These are phyloP conservation scores for Magallana ariakensis DNA, from an alignment of 1,140 invertebrate genomes.

Conservation along the genomic window DNA sequence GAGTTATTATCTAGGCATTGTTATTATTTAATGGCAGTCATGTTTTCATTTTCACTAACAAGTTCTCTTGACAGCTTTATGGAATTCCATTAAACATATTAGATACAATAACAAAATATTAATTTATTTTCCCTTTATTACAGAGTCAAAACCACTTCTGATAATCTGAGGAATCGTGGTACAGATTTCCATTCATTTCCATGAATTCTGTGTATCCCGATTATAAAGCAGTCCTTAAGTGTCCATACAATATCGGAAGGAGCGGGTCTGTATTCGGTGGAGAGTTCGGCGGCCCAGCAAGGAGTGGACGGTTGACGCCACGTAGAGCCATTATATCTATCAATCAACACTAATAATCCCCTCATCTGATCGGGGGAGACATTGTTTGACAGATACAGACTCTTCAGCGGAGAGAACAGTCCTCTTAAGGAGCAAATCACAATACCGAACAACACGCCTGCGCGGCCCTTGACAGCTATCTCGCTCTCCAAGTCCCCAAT, in stretches of 20 bases:
- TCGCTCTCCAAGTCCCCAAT: constrained; percentile 1
- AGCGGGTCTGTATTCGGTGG: background rate
- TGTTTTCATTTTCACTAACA: background rate
- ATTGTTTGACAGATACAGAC: constrained; percentile 19
- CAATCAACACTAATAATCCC: constrained; percentile 20
- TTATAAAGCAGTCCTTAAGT: too few species aligned
- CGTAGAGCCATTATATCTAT: constrained; percentile 24
- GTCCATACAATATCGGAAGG: too few species aligned
- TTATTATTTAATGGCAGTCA: too few species aligned
- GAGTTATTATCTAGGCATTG: too few species aligned
- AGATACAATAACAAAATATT: too few species aligned
- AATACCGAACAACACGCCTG: background rate
- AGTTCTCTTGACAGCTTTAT: constrained; percentile 5
- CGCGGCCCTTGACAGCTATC: background rate
- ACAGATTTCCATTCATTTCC: too few species aligned
- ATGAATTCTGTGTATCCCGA: too few species aligned
- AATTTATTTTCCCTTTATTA: too few species aligned
- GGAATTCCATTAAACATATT: background rate
- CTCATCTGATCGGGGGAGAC: constrained; percentile 24
- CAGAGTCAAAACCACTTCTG: too few species aligned
- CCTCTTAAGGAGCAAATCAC: constrained; percentile 27
- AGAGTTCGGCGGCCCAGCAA: background rate
- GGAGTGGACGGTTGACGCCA: constrained; percentile 1
- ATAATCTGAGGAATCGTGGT: too few species aligned
- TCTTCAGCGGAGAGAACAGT: constrained; percentile 16